Conservation (phyloP, 2,113 vertebrate species). For the Garra rufa region DNA sequence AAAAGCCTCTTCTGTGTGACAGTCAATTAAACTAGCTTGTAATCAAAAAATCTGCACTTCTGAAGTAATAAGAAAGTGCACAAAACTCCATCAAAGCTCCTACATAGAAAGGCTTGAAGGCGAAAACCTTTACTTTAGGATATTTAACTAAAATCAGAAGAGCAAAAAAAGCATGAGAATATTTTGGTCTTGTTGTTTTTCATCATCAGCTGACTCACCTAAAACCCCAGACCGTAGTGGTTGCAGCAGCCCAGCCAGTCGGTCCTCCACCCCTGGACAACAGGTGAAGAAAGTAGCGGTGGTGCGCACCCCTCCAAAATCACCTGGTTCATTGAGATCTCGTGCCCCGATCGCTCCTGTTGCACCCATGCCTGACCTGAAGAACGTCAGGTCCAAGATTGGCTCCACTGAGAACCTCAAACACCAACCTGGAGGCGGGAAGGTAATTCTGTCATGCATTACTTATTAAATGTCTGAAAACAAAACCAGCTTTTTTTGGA, state of each 20-base stretch:
- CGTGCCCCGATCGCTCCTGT: slow-evolving; percentile 72
- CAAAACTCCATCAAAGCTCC: not conserved
- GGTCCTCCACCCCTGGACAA: slow-evolving; percentile 83
- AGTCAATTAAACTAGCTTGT: not conserved
- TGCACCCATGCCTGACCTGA: slow-evolving; percentile 89
- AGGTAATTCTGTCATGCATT: slow-evolving; percentile 75
- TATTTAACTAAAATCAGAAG: not conserved
- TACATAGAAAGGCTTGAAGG: not conserved
- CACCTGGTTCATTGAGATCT: slow-evolving; percentile 83
- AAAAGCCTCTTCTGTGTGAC: slow-evolving; percentile 42
- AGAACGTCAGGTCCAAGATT: slow-evolving; percentile 88
- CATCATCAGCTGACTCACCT: slow-evolving; percentile 76
- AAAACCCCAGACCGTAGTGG: slow-evolving; percentile 89
- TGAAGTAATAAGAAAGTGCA: not conserved
- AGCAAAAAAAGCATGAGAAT: not conserved
- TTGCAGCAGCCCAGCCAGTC: slow-evolving; percentile 87
- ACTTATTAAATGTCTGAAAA: slow-evolving; percentile 80
- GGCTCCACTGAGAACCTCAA: slow-evolving; percentile 92
- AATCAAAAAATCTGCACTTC: not conserved
- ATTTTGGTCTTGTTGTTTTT: not conserved
- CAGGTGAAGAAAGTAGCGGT: slow-evolving; percentile 89
- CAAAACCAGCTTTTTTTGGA: slow-evolving; percentile 64
- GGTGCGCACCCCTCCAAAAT: slow-evolving; percentile 90
- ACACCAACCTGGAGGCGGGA: slow-evolving; percentile 90
- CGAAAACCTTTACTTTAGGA: not conserved